Conservation (phyloP, 2,113 vertebrate genomes). For the Podiceps cristatus region DNA sequence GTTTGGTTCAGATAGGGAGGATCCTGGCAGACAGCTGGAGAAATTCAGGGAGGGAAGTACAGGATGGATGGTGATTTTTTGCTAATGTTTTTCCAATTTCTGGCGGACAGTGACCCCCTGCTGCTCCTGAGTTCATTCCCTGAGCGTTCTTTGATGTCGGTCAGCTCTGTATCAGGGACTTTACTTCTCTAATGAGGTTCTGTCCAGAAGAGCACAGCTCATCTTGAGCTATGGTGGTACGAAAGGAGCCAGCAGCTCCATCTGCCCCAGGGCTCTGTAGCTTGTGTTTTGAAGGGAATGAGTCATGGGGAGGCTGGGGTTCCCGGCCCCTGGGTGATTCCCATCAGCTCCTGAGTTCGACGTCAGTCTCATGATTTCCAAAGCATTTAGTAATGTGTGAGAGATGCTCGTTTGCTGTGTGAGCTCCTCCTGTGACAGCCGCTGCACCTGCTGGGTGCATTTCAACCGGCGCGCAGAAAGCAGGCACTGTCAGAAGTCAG, state of each 20-base stretch:
- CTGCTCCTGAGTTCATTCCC: not conserved
- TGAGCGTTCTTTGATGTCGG: not conserved
- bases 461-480: not conserved
- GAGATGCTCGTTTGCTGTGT: not conserved
- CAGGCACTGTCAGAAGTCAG: not conserved
- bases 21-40: not conserved
- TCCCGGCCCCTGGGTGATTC: not conserved
- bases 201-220: not conserved
- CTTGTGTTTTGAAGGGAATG: not conserved
- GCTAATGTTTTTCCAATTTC: not conserved
- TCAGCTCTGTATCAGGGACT: not conserved
- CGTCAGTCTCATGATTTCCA: not conserved
- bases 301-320: not conserved
- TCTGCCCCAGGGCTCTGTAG: not conserved
- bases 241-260: not conserved
- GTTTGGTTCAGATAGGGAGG: not conserved
- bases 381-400: not conserved
- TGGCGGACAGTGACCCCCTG: not conserved
- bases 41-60: not conserved
- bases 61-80: not conserved
- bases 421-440: not conserved
- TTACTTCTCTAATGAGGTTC: not conserved
- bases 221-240: not conserved
- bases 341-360: not conserved
- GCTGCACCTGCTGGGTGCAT: not conserved